phyloP scores from a whole-genome alignment of 2,888 invertebrate genomes.

The Embidobia sp. region DNA sequence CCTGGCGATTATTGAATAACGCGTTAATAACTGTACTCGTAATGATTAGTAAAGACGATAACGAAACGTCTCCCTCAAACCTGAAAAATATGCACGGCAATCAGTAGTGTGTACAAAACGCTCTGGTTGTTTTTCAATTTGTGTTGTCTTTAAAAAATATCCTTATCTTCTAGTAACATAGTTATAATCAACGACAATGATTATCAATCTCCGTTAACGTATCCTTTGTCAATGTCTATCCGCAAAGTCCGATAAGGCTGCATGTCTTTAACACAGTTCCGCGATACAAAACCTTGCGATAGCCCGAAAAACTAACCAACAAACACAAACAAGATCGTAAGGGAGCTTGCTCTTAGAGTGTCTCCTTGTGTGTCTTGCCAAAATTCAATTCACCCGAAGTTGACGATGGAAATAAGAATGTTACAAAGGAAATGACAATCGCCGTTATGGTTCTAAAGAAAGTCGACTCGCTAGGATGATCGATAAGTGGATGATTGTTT shows the following conservation, averaged over 20 bases:
- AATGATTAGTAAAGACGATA: too few relatives aligned
- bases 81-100: slow-evolving; percentile 46
- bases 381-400: too few relatives aligned
- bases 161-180: slow-evolving; percentile 60
- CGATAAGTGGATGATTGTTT: slow-evolving; percentile 36
- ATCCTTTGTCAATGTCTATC: slow-evolving; percentile 53
- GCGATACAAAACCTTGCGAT: slow-evolving; percentile 54
- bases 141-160: slow-evolving; percentile 50
- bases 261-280: slow-evolving; percentile 60
- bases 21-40: slow-evolving; percentile 35
- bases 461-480: not conserved
- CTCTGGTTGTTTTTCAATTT: slow-evolving; percentile 20
- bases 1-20: slow-evolving; percentile 46
- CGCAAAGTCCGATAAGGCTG: slow-evolving; percentile 61
- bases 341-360: too few relatives aligned
- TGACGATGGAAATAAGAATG: too few relatives aligned
- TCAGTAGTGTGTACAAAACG: slow-evolving; percentile 60
- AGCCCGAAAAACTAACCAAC: slow-evolving; percentile 38
- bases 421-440: too few relatives aligned
- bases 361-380: too few relatives aligned
- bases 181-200: slow-evolving; percentile 58
- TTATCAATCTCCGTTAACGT: slow-evolving; percentile 52
- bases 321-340: slow-evolving; percentile 36
- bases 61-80: too few relatives aligned
- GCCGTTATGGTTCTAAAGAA: too few relatives aligned